These are phyloP conservation scores for Lepus europaeus DNA, from an alignment of 2,113 vertebrate genomes.

Conservation along the genomic window DNA sequence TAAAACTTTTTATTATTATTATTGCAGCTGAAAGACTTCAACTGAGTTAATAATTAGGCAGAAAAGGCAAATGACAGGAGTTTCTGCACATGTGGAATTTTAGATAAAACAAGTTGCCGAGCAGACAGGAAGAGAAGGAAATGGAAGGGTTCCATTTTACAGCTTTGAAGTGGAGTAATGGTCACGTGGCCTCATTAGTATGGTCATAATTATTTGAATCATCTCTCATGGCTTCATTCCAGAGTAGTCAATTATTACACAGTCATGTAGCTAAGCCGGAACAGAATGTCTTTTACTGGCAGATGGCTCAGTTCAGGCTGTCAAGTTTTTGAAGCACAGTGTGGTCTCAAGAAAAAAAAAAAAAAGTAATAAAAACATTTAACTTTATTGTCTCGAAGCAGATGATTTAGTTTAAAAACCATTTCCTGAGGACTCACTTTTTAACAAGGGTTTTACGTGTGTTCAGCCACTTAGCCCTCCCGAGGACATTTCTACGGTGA, in stretches of 20 bases:
- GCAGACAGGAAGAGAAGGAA: constrained; percentile 37
- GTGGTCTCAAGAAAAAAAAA: constrained; percentile 10
- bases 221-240: constrained; percentile 59
- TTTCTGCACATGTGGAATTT: constrained; percentile 25
- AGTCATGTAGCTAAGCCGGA: constrained; percentile 25
- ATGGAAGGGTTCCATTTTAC: constrained; percentile 35
- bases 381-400: background rate
- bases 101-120: constrained; percentile 48
- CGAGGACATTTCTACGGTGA: background rate
- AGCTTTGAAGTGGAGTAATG: constrained; percentile 33
- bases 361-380: background rate
- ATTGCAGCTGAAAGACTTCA: background rate
- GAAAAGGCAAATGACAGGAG: constrained; percentile 3
- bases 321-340: constrained; percentile 56
- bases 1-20: background rate
- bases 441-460: background rate
- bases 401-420: background rate
- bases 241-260: constrained; percentile 63
- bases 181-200: constrained; percentile 28
- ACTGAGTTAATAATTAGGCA: constrained; percentile 24
- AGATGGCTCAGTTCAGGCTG: background rate
- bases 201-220: constrained; percentile 58
- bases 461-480: background rate
- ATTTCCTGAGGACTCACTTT: background rate
- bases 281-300: constrained; percentile 4